Base-by-base conservation (phyloP, 2,797 vertebrate genomes). In the Chaetodon trifasciatus region DNA sequence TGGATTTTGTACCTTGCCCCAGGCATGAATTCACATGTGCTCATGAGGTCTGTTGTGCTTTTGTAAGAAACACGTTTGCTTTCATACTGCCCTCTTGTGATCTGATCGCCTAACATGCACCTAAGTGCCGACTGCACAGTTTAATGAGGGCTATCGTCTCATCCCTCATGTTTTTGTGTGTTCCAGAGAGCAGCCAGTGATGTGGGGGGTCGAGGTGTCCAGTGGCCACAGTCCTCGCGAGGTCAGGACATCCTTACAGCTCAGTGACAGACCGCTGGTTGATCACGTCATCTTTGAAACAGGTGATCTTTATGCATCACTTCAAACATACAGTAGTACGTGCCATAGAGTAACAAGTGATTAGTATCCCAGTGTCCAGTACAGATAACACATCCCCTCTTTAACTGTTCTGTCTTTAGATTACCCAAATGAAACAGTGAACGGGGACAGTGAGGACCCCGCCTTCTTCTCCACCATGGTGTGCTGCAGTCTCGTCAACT, bases 191-290 rank as follows among this genome's bases (percentile, higher is more conserved):
- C 93, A 96, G 52, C 97, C 97, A 2, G 83, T 96, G 17, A 58
- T 95, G 17, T 99, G 98, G 98, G 95, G 94, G 63, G 95, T 96
- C 24, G 97, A 98, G 72, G 92, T 99, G 68, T 95, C 92, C 23
- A 97, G 97, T 79, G 96, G 97, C 32, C 96, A 96, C 0, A 94
- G 96, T 28, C 85, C 87, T 28, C 96, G 95, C 81, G 97, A 97
- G 84, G 95, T 97, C 70, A 97, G 93, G 88, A 99, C 98, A 0
- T 85, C 89, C 0, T 95, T 97, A 92, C 96, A 97, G 86, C 92
- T 98, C 76, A 97, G 96, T 60, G 94, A 96, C 83, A 93, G 74
- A 70, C 89, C 96, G 4, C 94, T 96, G 44, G 93, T 96, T 75
- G 96, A 98, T 81, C 97, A 97, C 32, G 76, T 95, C 70, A 78